These are phyloP conservation scores for Drosophila truncata DNA, from an alignment of 1,140 invertebrate genomes.

Conservation along the genomic window DNA sequence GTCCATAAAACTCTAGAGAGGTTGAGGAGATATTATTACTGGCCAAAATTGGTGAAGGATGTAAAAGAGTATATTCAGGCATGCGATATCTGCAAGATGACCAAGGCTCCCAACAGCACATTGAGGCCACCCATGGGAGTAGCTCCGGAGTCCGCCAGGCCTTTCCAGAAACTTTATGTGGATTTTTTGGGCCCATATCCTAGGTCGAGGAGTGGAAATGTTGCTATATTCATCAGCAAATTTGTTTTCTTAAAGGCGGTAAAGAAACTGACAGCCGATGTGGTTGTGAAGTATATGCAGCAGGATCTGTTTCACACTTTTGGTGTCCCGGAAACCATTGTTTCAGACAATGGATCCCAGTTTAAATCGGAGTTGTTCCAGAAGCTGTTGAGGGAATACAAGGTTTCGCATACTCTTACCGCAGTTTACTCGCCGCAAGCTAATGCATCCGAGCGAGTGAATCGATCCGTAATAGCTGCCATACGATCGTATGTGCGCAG, in stretches of 20 bases:
- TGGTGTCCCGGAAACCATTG: neutral
- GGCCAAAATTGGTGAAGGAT: neutral
- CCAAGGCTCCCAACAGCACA: neutral
- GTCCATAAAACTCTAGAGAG: no score
- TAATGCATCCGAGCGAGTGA: neutral
- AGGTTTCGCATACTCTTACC: neutral
- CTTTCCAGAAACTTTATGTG: neutral
- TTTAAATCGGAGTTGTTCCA: neutral
- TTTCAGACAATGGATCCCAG: neutral
- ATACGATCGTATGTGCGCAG: conserved; percentile 1
- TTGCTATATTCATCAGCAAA: neutral
- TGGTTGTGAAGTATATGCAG: neutral
- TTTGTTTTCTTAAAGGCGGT: neutral
- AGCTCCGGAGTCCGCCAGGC: neutral
- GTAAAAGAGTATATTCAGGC: neutral
- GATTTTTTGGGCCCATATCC: neutral
- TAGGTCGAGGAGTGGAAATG: no score
- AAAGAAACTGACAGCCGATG: neutral
- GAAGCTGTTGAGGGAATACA: neutral
- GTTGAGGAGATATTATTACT: neutral
- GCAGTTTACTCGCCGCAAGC: neutral
- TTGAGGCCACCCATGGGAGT: no score
- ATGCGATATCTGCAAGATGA: neutral
- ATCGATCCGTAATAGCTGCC: neutral
- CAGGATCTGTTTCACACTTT: no score